A percentile compares a stretch with the other conserved stretches of the same genome.
Conservation (phyloP, 92 coral and sea anemone genomes). For the Phenganax marumi region DNA sequence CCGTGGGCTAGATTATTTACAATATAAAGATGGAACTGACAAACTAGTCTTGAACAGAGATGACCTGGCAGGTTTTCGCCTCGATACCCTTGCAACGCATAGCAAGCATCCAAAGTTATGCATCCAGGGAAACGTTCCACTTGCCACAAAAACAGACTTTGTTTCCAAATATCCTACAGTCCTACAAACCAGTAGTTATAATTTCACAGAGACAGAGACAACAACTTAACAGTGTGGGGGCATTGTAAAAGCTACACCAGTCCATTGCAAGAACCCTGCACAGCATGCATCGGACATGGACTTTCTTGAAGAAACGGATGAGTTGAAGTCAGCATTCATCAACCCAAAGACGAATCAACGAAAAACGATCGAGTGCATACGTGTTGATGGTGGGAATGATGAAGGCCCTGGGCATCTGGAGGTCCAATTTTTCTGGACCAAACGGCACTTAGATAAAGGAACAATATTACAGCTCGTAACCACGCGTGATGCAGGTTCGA, state of each 20-base stretch:
- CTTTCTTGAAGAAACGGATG: constrained; percentile 11
- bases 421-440: constrained; percentile 50
- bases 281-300: constrained; percentile 39
- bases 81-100: constrained; percentile 52
- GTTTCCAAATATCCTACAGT: constrained; percentile 30
- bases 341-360: background rate
- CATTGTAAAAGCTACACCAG: constrained; percentile 40
- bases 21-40: constrained; percentile 58
- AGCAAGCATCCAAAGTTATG: constrained; percentile 25
- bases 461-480: constrained; percentile 24
- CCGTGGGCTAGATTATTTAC: constrained; percentile 50
- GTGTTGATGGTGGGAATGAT: constrained; percentile 47
- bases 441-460: constrained; percentile 6
- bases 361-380: constrained; percentile 33
- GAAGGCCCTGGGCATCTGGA: constrained; percentile 49
- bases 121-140: constrained; percentile 12
- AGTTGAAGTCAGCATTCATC: constrained; percentile 16
- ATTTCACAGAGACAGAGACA: constrained; percentile 40
- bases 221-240: constrained; percentile 46
- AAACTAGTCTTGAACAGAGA: constrained; percentile 47
- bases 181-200: constrained; percentile 42
- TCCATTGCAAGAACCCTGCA: constrained; percentile 50
- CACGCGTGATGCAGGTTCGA: constrained; percentile 37
- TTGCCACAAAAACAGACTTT: constrained; percentile 40
- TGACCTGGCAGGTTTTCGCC: constrained; percentile 60